Percentiles rank a stretch among this genome's conserved stretches.
Conservation (phyloP, 2,797 vertebrate genomes). For the Schizopygopsis malacanthus region DNA sequence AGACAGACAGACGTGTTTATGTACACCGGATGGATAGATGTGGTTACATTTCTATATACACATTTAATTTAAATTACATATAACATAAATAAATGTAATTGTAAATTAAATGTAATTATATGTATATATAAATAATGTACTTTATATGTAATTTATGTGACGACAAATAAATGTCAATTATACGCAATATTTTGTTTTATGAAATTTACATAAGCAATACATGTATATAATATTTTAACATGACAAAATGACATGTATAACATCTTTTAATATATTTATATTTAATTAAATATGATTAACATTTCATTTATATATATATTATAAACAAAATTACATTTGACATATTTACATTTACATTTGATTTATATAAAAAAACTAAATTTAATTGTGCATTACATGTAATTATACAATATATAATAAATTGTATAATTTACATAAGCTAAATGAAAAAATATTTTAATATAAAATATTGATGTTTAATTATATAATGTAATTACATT, state of each 20-base stretch:
- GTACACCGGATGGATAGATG: too few species aligned
- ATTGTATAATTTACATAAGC: neutral
- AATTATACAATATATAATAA: neutral
- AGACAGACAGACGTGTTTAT: neutral
- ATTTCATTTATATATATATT: neutral
- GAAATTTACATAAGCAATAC: too few species aligned
- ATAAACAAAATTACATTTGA: neutral
- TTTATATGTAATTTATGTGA: too few species aligned
- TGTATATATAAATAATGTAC: neutral
- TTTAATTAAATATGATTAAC: neutral
- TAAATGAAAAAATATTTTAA: neutral
- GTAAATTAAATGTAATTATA: too few species aligned
- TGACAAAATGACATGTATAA: too few species aligned
- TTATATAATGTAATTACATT: neutral
- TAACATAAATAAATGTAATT: neutral
- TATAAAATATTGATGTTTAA: neutral
- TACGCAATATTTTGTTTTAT: too few species aligned
- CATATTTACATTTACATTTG: too few species aligned
- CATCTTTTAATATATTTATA: too few species aligned
- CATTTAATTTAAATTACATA: neutral
- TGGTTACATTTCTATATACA: neutral
- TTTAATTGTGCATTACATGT: neutral
- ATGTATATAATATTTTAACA: too few species aligned
- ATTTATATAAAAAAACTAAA: neutral
- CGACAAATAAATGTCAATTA: too few species aligned